Percentiles rank a stretch among this genome's conserved stretches.
Conservation (phyloP, 2,888 invertebrate genomes). For the Agrotis puta region DNA sequence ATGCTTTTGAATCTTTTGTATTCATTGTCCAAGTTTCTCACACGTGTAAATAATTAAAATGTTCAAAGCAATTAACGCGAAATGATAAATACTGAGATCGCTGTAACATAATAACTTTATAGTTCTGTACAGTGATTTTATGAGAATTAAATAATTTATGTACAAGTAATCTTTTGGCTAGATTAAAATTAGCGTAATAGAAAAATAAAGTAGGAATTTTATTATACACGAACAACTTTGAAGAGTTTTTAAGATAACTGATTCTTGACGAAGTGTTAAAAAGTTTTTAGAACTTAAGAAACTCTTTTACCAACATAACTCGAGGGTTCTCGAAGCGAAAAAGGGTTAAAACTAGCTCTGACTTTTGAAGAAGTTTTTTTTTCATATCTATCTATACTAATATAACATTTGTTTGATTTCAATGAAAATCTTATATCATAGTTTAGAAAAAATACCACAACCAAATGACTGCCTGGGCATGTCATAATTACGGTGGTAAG, state of each 20-base stretch:
- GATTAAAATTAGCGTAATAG: too few species aligned
- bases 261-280: not conserved
- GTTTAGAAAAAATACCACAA: too few species aligned
- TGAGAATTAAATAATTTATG: not conserved
- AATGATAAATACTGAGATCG: slow-evolving; percentile 3
- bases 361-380: not conserved
- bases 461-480: too few species aligned
- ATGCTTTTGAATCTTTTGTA: slow-evolving; percentile 49
- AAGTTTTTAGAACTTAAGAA: not conserved
- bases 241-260: not conserved
- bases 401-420: too few species aligned
- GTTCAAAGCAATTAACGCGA: slow-evolving; percentile 42
- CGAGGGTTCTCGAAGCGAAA: not conserved
- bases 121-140: slow-evolving; percentile 13
- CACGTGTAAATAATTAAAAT: slow-evolving; percentile 36
- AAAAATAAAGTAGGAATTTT: not conserved
- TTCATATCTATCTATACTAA: too few species aligned
- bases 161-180: not conserved
- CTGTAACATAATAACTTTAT: slow-evolving; percentile 13
- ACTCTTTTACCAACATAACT: not conserved
- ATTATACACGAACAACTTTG: slow-evolving; percentile 6
- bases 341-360: not conserved
- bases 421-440: too few species aligned
- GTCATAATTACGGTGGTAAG: too few species aligned
- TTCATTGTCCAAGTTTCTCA: slow-evolving; percentile 43